Percentiles rank a stretch among this genome's conserved stretches.
phyloP scores from a whole-genome alignment of 23 tunicate genomes.

The Diplosoma virens region DNA sequence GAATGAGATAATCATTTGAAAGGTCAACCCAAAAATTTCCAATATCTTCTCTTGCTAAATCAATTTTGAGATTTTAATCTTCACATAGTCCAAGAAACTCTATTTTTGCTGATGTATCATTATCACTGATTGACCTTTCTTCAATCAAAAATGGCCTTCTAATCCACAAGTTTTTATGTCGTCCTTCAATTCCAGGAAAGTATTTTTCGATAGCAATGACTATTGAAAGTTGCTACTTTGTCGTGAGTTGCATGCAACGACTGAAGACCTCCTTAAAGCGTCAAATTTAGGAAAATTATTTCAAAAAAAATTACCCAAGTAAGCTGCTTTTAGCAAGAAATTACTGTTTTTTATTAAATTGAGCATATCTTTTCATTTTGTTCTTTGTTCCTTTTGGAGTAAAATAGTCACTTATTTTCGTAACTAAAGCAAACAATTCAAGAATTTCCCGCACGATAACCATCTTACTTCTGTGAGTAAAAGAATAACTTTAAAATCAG shows the following conservation, averaged over 20 bases:
- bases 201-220: not conserved
- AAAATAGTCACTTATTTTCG: slow-evolving; percentile 3
- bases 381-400: not conserved
- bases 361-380: not conserved
- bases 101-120: slow-evolving; percentile 22
- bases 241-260: not conserved
- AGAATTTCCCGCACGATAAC: not conserved
- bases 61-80: slow-evolving; percentile 27
- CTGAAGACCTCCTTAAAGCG: not conserved
- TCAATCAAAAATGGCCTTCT: slow-evolving; percentile 7
- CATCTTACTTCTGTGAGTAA: not conserved
- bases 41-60: slow-evolving; percentile 26
- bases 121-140: not conserved
- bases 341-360: not conserved
- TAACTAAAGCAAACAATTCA: not conserved
- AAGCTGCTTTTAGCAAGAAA: not conserved
- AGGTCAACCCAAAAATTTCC: slow-evolving; percentile 32
- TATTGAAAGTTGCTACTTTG: not conserved
- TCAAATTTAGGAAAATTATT: not conserved
- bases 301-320: not conserved
- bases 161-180: slow-evolving; percentile 10
- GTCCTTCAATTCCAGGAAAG: slow-evolving; percentile 26
- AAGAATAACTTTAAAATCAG: not conserved
- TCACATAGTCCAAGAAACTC: no score
- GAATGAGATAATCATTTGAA: slow-evolving; percentile 16